Evolutionary conservation across 92 coral and sea anemone species (phyloP).

Genomic region (Paragorgia papillata): DNA sequence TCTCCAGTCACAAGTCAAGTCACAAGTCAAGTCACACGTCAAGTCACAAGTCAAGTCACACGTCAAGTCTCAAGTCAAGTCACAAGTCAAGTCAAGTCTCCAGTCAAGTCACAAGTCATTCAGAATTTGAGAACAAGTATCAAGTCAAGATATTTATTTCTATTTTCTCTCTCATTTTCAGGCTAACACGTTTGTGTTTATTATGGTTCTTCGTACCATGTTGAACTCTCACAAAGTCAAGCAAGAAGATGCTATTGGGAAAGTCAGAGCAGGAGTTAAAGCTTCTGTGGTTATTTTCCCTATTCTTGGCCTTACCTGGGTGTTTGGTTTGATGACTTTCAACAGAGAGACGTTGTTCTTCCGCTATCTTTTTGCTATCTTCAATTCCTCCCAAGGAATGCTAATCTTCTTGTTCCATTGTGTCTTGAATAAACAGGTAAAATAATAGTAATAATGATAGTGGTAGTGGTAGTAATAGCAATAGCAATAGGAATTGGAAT

Average conservation of each 20-base stretch:
- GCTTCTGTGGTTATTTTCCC: conserved; percentile 92
- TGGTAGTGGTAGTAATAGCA: too few relatives aligned
- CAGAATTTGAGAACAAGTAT: too few relatives aligned
- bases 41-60: too few relatives aligned
- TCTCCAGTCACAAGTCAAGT: too few relatives aligned
- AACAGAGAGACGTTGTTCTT: conserved; percentile 73
- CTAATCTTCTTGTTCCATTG: conserved; percentile 92
- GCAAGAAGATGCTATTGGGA: conserved; percentile 70
- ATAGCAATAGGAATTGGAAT: too few relatives aligned
- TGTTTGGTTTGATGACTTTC: conserved; percentile 87
- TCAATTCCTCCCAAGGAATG: conserved; percentile 83
- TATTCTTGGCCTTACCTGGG: conserved; percentile 89
- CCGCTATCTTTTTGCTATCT: conserved; percentile 81
- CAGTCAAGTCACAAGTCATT: too few relatives aligned
- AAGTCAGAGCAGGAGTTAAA: conserved; percentile 84
- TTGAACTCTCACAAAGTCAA: conserved; percentile 81
- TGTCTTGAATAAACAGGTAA: conserved; percentile 85
- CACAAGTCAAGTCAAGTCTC: too few relatives aligned
- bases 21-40: too few relatives aligned
- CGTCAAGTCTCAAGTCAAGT: too few relatives aligned
- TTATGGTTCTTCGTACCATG: conserved; percentile 84
- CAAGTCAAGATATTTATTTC: too few relatives aligned
- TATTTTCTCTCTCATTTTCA: too few relatives aligned
- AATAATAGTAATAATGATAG: neutral
- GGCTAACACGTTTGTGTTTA: conserved; percentile 76